Evolutionary conservation across 2,797 vertebrate species (phyloP), one percentile per base, ranked within the genome.

Genomic region (Danio kyathit): DNA sequence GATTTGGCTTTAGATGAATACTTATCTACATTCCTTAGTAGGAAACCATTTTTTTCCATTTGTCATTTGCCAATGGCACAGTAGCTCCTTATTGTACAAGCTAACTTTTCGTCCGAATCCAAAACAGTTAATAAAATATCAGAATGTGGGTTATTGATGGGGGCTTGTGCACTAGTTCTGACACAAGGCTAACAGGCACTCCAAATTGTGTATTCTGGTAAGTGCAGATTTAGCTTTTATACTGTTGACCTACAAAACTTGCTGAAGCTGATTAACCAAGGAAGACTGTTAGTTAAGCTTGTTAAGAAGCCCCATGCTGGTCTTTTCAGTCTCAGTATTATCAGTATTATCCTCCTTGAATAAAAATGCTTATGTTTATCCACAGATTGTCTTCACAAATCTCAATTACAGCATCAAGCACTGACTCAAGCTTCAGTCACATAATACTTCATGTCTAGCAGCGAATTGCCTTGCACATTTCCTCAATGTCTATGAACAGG

Each of bases 401-500:
- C 46, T 48, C 46, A 48, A 48, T 48, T 43, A 43, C 21, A 10
- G 1, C 74, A 40, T 19, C 11, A 64, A 43, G 38, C 40, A 57
- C 17, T 57, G 52, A 17, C 51, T 72, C 13, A 13, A 64, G 19
- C 13, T 44, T 16, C 29, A 19, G 10, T 21, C 60, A 14, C 38
- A 43, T 14, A 38, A 29, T 29, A 3, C 49, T 17, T 9, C 16
- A 64, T 2, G 19, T 60, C 60, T 43, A 51, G 51, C 6, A n/a
- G 7, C 2, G 2, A 52, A 60, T 63, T 13, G 2, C 13, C 14
- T 19, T 69, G 4, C 11, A 38, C 10, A 21, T 59, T 49, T 70
- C 44, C 66, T 48, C 13, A 4, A 41, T 4, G 5, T 79, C 54
- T 60, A 70, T 11, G 44, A 79, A 79, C 57, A 71, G 77, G 77